phyloP scores from a whole-genome alignment of 1,140 invertebrate genomes.

The Telenomus remus region DNA sequence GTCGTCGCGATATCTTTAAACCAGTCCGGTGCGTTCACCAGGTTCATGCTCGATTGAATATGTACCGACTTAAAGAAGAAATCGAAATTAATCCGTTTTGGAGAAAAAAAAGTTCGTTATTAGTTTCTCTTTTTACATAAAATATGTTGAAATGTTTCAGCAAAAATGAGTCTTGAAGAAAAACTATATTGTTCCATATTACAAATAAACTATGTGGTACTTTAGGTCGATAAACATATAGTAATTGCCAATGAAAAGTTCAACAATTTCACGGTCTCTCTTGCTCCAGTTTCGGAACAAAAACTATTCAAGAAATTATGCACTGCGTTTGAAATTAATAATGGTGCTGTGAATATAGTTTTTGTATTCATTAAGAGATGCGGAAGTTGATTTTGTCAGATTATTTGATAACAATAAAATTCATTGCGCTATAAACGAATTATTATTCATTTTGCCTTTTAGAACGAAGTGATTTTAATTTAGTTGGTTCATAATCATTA shows the following conservation, averaged over 20 bases:
- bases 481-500: too few species aligned
- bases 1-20: constrained; percentile 31
- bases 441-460: too few species aligned
- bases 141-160: too few species aligned
- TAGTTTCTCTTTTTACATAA: too few species aligned
- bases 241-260: constrained; percentile 8
- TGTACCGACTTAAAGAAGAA: background rate
- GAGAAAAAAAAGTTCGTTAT: too few species aligned
- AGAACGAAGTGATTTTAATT: too few species aligned
- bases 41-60: constrained; percentile 7
- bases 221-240: constrained; percentile 28
- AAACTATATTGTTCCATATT: too few species aligned
- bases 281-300: constrained; percentile 12
- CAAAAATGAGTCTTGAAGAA: too few species aligned
- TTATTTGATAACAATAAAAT: too few species aligned
- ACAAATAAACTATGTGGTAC: constrained; percentile 3
- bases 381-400: background rate
- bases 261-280: constrained; percentile 8
- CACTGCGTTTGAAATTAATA: constrained; percentile 5
- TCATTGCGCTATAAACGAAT: too few species aligned
- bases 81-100: too few species aligned
- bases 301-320: constrained; percentile 11
- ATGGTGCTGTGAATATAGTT: background rate
- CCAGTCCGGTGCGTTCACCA: constrained; percentile 2
- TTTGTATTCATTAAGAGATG: background rate